Conservation (phyloP, 2,797 vertebrate species). For the Ctenochaetus hawaiiensis region DNA sequence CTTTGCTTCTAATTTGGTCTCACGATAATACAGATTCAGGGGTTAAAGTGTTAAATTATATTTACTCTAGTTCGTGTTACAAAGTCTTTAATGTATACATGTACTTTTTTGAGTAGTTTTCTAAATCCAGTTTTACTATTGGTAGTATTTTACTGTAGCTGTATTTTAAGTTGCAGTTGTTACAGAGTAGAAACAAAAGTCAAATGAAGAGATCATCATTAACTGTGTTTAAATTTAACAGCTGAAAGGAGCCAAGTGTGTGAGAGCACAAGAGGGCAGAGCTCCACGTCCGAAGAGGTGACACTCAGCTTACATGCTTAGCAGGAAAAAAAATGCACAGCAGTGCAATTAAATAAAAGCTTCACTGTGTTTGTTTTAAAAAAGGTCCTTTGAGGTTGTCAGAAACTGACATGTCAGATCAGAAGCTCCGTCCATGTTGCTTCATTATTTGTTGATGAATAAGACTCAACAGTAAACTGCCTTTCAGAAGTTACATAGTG, state of each 20-base stretch:
- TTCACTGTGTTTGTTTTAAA: too few species aligned
- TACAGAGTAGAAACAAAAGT: not conserved
- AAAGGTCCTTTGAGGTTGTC: too few species aligned
- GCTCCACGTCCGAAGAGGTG: not conserved
- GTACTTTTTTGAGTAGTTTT: not conserved
- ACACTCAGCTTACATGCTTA: not conserved
- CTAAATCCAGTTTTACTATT: not conserved
- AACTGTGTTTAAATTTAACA: not conserved
- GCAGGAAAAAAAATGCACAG: not conserved
- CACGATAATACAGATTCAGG: conserved; percentile 17
- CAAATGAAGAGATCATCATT: not conserved
- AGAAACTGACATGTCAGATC: too few species aligned
- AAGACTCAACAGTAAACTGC: too few species aligned
- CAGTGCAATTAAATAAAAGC: not conserved
- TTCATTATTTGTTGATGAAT: too few species aligned
- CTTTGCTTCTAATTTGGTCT: conserved; percentile 49
- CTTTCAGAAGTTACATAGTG: too few species aligned
- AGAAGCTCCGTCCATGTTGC: too few species aligned
- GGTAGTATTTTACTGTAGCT: not conserved
- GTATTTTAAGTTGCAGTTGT: not conserved
- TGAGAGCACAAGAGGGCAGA: not conserved
- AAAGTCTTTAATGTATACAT: not conserved
- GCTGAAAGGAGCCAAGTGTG: not conserved
- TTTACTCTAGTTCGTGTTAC: not conserved
- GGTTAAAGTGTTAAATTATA: not conserved